These are phyloP conservation scores for Perodicticus potto DNA, from an alignment of 2,797 vertebrate genomes.

Conservation along the genomic window DNA sequence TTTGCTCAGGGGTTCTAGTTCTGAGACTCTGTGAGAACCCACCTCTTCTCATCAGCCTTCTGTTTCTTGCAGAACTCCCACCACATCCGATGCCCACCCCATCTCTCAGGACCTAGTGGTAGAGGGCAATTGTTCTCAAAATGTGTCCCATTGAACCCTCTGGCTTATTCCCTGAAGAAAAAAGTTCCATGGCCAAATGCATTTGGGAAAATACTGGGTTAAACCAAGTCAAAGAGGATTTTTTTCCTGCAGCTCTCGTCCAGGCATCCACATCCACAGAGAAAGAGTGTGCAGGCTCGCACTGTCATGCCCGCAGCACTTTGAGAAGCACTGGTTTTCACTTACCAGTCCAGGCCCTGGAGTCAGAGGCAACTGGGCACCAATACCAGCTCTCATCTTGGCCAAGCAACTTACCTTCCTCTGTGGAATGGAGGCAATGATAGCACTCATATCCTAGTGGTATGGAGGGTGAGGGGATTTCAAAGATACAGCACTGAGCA, in stretches of 20 bases:
- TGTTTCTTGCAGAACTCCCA: background rate
- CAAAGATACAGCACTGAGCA: background rate
- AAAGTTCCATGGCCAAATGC: background rate
- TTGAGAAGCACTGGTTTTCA: background rate
- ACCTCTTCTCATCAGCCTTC: background rate
- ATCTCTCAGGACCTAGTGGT: background rate
- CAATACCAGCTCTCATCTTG: background rate
- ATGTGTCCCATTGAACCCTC: background rate
- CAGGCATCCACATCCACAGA: rapidly evolving
- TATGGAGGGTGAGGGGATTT: background rate
- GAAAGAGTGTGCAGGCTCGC: background rate
- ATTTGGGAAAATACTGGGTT: background rate
- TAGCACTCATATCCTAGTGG: background rate
- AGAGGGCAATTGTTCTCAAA: background rate
- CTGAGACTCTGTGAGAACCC: background rate
- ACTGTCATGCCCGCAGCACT: background rate
- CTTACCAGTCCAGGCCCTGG: background rate
- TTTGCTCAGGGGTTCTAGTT: background rate
- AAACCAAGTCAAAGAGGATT: background rate
- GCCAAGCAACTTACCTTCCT: background rate
- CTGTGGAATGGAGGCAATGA: background rate
- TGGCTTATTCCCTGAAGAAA: background rate
- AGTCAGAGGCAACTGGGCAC: background rate
- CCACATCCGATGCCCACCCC: background rate
- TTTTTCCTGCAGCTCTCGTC: background rate